phyloP scores from a whole-genome alignment of 2,113 vertebrate species.

The Chiloscyllium plagiosum region DNA sequence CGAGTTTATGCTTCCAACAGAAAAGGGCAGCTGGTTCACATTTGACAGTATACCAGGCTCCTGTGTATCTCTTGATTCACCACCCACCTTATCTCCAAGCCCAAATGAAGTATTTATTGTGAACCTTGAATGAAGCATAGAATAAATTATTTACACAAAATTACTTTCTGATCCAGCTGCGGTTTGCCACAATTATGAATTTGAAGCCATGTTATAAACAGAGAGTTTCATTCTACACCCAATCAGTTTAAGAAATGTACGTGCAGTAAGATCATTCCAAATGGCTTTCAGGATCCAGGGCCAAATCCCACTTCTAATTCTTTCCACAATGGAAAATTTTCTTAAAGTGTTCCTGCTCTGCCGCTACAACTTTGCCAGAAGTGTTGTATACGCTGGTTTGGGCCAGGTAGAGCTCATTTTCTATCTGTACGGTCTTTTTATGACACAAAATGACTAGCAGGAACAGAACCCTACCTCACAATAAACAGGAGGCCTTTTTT shows the following conservation, averaged over 20 bases:
- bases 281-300: background rate
- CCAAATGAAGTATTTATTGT: background rate
- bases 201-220: background rate
- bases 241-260: background rate
- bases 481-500: background rate
- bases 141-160: background rate
- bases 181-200: background rate
- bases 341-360: background rate
- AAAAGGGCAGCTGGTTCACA: background rate
- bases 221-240: background rate
- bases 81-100: background rate
- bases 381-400: background rate
- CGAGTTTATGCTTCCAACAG: constrained; percentile 10
- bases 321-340: background rate
- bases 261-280: background rate
- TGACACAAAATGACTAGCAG: background rate
- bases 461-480: background rate
- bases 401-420: background rate
- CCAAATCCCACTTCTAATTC: background rate
- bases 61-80: background rate
- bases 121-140: background rate
- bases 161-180: background rate
- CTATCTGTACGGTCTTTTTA: background rate
- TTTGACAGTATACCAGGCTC: background rate
- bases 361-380: background rate